A percentile compares a stretch with the other conserved stretches of the same genome.
phyloP scores from a whole-genome alignment of 2,113 vertebrate genomes.

The Corvus hawaiiensis region DNA sequence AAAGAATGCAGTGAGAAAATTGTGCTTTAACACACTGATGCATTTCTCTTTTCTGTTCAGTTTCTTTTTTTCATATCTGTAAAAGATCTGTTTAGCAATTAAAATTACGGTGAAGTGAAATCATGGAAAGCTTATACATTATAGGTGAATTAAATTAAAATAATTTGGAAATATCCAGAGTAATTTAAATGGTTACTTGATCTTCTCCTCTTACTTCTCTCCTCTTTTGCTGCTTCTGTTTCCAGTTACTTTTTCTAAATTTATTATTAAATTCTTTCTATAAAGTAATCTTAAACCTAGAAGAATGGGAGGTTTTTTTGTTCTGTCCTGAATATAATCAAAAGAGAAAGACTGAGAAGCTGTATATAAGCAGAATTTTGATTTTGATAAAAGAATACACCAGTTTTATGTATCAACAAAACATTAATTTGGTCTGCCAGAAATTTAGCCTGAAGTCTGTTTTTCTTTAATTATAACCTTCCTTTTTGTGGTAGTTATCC shows the following conservation, averaged over 20 bases:
- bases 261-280: not conserved
- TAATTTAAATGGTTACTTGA: not conserved
- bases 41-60: not conserved
- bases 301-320: not conserved
- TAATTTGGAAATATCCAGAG: not conserved
- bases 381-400: not conserved
- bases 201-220: not conserved
- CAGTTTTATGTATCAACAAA: not conserved
- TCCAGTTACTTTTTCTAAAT: not conserved
- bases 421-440: not conserved
- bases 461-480: not conserved
- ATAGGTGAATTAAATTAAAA: not conserved
- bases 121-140: not conserved
- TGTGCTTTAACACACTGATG: not conserved
- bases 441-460: not conserved
- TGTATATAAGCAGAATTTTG: not conserved
- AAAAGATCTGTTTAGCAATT: not conserved
- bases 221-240: not conserved
- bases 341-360: not conserved
- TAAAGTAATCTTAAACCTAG: not conserved
- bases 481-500: not conserved
- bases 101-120: not conserved
- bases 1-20: not conserved
- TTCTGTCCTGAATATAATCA: not conserved
- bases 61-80: not conserved